These are phyloP conservation scores for Trissonchulus latispiculum DNA, from an alignment of 2,888 invertebrate species.

Conservation along the genomic window DNA sequence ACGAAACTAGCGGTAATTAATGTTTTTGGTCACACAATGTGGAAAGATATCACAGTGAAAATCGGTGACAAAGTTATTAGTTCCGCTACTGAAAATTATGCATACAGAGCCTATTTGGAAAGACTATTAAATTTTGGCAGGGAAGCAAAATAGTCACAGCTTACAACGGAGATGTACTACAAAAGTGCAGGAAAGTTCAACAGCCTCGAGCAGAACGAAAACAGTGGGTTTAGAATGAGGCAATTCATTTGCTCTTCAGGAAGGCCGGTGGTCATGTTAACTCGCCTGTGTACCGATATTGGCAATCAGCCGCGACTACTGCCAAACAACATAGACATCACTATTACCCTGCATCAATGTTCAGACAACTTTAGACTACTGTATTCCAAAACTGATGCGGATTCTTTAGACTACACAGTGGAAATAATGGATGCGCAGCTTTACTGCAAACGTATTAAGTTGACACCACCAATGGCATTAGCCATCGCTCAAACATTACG, in stretches of 20 bases:
- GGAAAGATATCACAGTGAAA: no score
- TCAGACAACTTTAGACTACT: no score
- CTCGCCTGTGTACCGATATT: not conserved
- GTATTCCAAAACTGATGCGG: not conserved
- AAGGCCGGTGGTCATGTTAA: not conserved
- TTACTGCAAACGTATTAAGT: not conserved
- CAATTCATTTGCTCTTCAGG: not conserved
- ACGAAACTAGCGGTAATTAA: not conserved
- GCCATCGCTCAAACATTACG: no score
- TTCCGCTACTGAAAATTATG: not conserved
- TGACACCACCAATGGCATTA: no score
- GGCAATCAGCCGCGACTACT: conserved; percentile 3
- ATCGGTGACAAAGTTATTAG: not conserved
- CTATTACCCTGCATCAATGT: not conserved
- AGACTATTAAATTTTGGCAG: conserved; percentile 6
- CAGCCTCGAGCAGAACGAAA: not conserved
- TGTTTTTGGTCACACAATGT: not conserved
- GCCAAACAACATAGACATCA: not conserved
- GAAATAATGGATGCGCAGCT: not conserved
- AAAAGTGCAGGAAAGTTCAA: not conserved
- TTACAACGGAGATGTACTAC: not conserved
- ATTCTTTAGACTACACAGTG: not conserved
- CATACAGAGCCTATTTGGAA: no score
- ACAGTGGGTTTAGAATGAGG: not conserved
- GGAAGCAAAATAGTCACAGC: not conserved